These are phyloP conservation scores for Pristionchus mayeri DNA, from an alignment of 2,888 invertebrate genomes.

Conservation along the genomic window DNA sequence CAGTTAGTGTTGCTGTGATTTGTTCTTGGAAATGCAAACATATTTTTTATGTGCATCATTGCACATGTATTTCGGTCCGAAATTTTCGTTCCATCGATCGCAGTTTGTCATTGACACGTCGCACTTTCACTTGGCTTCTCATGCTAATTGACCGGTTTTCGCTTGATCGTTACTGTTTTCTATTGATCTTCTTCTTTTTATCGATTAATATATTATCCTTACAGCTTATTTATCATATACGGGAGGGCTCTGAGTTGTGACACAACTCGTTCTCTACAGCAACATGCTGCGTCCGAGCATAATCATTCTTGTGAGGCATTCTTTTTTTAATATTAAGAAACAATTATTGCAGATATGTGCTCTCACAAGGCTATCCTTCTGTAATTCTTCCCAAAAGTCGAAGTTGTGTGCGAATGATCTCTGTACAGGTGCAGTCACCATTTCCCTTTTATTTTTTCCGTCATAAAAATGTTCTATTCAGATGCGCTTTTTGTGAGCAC, in stretches of 20 bases:
- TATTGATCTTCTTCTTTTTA: background rate
- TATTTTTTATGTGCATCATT: background rate
- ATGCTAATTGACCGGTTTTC: conserved; percentile 12
- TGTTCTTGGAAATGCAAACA: background rate
- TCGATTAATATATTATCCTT: background rate
- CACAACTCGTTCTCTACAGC: conserved; percentile 44
- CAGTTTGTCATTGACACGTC: conserved; percentile 32
- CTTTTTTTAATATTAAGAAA: background rate
- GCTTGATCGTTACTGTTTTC: background rate
- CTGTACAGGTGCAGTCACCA: conserved; percentile 10
- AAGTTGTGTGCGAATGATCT: conserved; percentile 47
- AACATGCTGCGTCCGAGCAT: conserved; percentile 32
- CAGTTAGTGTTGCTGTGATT: background rate
- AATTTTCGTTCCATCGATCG: background rate
- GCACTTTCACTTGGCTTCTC: conserved; percentile 44
- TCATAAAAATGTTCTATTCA: background rate
- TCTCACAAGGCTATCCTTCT: conserved; percentile 14
- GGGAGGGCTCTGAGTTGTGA: conserved; percentile 40
- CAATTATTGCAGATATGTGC: background rate
- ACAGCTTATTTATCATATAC: background rate
- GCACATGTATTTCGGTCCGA: background rate
- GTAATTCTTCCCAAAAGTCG: conserved; percentile 35
- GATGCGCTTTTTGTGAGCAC: conserved; percentile 43
- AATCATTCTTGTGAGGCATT: background rate
- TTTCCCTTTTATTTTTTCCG: background rate